Evolutionary conservation across 2,888 invertebrate species (phyloP), one percentile per base, ranked within the genome.

Genomic region (Caenorhabditis imperialis): DNA sequence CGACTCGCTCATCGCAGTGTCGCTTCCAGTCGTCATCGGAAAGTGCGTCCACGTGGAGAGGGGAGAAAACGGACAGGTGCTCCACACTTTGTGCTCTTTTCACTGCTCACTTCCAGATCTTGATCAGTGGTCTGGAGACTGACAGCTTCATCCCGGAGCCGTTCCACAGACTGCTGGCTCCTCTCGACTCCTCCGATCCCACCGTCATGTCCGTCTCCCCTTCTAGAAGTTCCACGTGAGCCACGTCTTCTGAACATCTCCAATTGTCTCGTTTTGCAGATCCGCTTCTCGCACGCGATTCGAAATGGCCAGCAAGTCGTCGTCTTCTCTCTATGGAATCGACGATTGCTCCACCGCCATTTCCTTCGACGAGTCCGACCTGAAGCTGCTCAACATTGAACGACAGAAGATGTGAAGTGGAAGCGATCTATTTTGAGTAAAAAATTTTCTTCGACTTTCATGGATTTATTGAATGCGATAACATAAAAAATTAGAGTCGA

Each of bases 301-400:
- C 51, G 35, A 53, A 30, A 7, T 6, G 6, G 30, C 30, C 30
- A 30, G 7, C 6, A 6, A 6, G 30, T 7, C 6, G 6, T 30
- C 10, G 45, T 62, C 18, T 14, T 42, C 23, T 16, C 22, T 12
- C 18, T 38, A 1, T 12, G 20, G 12, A 50, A 57, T 12, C 65
- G 50, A 47, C 20, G 65, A 65, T 16, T 65, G 65, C 35, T 12
- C 22, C 33, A 65, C 65, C 1, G 65, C 65, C 18, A 57, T 65
- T 5, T 42, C 42, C 0, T 65, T 65, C 44, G 25, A 27, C 16
- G n/a, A 33, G 10, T 47, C 40, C 2, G 65, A 65, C 10, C 22
- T 65, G 65, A 57, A 57, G 22, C 65, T 48, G 42, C 44, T 65
- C 7, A 30, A 30, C 30, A 30, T 30, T 30, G 30, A 6, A 7